phyloP scores from a whole-genome alignment of 2,888 invertebrate genomes.

The Lithodes maja region DNA sequence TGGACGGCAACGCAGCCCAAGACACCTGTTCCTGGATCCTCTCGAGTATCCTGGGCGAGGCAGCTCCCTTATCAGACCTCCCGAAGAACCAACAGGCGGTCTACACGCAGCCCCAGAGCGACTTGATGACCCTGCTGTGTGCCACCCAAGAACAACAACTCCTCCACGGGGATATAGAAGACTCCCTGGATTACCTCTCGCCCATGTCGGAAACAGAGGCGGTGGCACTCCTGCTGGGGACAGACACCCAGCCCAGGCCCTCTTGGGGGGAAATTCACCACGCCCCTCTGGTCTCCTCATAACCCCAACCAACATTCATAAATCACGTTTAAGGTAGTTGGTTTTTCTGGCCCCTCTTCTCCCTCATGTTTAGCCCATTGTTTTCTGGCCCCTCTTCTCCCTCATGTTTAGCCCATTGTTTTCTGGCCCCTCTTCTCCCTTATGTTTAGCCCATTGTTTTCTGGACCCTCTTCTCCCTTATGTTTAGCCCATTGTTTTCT shows the following conservation, averaged over 20 bases:
- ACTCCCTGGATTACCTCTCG: conserved; percentile 34
- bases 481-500: too few relatives aligned
- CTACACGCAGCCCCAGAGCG: conserved; percentile 17
- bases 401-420: too few relatives aligned
- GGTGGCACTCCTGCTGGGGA: conserved; percentile 46
- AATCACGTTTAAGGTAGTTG: too few relatives aligned
- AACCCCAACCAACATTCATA: too few relatives aligned
- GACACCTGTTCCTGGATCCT: conserved; percentile 55
- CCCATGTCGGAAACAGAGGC: conserved; percentile 45
- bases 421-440: too few relatives aligned
- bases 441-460: too few relatives aligned
- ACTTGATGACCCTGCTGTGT: conserved; percentile 35
- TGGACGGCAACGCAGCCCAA: conserved; percentile 41
- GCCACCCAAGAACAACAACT: conserved; percentile 12
- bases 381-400: too few relatives aligned
- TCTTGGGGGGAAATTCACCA: too few relatives aligned
- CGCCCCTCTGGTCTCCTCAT: too few relatives aligned
- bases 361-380: too few relatives aligned
- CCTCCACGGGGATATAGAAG: conserved; percentile 42
- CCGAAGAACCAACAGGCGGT: conserved; percentile 11
- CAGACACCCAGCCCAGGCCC: neutral
- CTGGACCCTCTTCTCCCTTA: too few relatives aligned
- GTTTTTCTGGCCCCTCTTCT: too few relatives aligned
- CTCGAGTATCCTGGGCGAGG: conserved; percentile 43
- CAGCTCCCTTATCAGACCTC: neutral